A percentile compares a stretch with the other conserved stretches of the same genome.
Conservation (phyloP, 2,888 invertebrate species). For the Amiota minor region DNA sequence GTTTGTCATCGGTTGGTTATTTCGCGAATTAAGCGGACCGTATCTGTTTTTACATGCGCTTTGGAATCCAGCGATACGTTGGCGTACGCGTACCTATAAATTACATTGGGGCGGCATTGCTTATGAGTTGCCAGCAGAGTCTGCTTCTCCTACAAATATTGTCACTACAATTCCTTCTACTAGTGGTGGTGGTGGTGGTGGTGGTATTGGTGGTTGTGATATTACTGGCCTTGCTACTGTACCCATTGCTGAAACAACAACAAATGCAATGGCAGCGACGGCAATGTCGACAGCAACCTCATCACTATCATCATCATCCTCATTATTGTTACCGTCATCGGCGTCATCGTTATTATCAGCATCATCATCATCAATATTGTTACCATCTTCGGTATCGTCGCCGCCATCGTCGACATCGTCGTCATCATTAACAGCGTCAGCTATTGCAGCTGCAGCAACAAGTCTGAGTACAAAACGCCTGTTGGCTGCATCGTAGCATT, state of each 20-base stretch:
- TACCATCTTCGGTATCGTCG: not conserved
- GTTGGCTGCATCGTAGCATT: slow-evolving; percentile 27
- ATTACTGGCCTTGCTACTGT: not conserved
- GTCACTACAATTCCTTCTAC: no score
- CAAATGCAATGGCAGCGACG: not conserved
- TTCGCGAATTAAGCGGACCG: slow-evolving; percentile 92
- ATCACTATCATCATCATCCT: not conserved
- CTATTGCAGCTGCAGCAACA: slow-evolving; percentile 1
- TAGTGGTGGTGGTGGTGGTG: no score
- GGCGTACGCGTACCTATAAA: slow-evolving; percentile 93
- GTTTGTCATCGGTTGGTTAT: slow-evolving; percentile 94
- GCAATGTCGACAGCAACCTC: not conserved
- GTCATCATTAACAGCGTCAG: not conserved
- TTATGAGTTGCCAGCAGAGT: slow-evolving; percentile 81
- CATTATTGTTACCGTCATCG: not conserved
- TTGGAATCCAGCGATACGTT: slow-evolving; percentile 89
- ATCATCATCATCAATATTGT: not conserved
- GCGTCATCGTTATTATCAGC: not conserved
- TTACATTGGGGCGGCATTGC: slow-evolving; percentile 96
- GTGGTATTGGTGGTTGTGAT: not conserved
- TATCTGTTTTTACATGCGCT: slow-evolving; percentile 91
- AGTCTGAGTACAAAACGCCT: slow-evolving; percentile 16
- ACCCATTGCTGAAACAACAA: no score
- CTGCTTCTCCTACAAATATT: not conserved
- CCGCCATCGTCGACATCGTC: not conserved